These are phyloP conservation scores for Takifugu ocellatus DNA, from an alignment of 2,797 vertebrate genomes.

Conservation along the genomic window DNA sequence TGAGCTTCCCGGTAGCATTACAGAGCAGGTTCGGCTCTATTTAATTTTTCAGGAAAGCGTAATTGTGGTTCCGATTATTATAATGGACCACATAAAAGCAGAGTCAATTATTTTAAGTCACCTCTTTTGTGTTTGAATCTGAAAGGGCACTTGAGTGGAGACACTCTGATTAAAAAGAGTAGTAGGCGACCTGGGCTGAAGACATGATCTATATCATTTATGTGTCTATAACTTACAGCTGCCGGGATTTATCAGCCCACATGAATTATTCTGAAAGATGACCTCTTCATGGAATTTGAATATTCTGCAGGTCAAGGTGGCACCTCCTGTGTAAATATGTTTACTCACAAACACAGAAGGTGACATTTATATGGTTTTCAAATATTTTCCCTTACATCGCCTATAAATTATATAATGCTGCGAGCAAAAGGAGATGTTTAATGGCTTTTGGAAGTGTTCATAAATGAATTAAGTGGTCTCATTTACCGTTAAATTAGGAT, in stretches of 20 bases:
- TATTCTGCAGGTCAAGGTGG: slow-evolving; percentile 54
- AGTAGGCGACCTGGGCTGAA: slow-evolving; percentile 62
- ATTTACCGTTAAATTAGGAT: not conserved
- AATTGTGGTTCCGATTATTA: slow-evolving; percentile 72
- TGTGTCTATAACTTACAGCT: slow-evolving; percentile 72
- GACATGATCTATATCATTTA: slow-evolving; percentile 75
- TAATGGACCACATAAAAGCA: slow-evolving; percentile 75
- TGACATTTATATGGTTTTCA: not conserved
- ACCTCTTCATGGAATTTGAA: slow-evolving; percentile 66
- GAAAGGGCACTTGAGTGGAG: slow-evolving; percentile 67
- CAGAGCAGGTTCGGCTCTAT: slow-evolving; percentile 51
- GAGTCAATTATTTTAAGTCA: slow-evolving; percentile 79
- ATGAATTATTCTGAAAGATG: slow-evolving; percentile 74
- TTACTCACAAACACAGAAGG: slow-evolving; percentile 19
- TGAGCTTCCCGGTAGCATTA: slow-evolving; percentile 32
- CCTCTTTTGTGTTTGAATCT: slow-evolving; percentile 75
- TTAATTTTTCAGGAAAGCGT: slow-evolving; percentile 61
- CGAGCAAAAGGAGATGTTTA: not conserved
- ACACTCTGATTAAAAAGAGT: slow-evolving; percentile 77
- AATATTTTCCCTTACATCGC: not conserved
- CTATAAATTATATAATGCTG: not conserved
- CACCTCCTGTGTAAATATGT: slow-evolving; percentile 38
- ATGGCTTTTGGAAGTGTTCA: too few species aligned
- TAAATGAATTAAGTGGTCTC: too few species aligned
- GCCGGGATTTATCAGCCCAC: slow-evolving; percentile 66